Conservation (phyloP, 1,140 invertebrate genomes). For the Caenorhabditis briggsae region DNA sequence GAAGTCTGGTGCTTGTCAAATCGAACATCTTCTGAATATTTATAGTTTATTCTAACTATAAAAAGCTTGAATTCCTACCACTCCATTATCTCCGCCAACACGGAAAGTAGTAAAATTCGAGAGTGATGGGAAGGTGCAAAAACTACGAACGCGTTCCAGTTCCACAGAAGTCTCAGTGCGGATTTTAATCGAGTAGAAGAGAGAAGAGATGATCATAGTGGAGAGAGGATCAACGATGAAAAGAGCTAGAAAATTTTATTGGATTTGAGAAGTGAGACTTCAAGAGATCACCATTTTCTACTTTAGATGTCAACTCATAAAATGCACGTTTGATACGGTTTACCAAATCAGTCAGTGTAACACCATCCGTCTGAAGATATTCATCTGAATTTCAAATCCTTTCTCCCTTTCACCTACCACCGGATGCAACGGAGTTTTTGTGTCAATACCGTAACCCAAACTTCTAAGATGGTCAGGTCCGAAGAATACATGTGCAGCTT, state of each 20-base stretch:
- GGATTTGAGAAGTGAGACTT: no score
- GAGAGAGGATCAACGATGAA: slow-evolving; percentile 17
- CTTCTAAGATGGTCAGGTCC: neutral
- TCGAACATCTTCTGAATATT: slow-evolving; percentile 30
- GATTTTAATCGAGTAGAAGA: slow-evolving; percentile 4
- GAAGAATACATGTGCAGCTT: slow-evolving; percentile 27
- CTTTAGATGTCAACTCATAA: slow-evolving; percentile 29
- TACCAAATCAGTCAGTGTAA: slow-evolving; percentile 18
- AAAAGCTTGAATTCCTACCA: neutral
- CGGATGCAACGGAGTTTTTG: neutral
- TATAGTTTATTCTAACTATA: neutral
- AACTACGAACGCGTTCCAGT: slow-evolving; percentile 25
- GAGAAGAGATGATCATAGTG: slow-evolving; percentile 19
- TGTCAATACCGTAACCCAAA: slow-evolving; percentile 25
- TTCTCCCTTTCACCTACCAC: neutral
- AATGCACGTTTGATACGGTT: slow-evolving; percentile 35
- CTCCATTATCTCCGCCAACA: neutral
- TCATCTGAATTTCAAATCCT: neutral
- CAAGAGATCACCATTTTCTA: neutral
- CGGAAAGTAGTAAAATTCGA: slow-evolving; percentile 26
- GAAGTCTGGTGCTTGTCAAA: slow-evolving; percentile 9
- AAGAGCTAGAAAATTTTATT: neutral
- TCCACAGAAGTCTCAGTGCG: neutral
- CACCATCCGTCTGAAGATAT: slow-evolving; percentile 5
- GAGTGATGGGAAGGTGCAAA: slow-evolving; percentile 5